Percentiles rank a stretch among this genome's conserved stretches.
Evolutionary conservation across 1,140 invertebrate genomes (phyloP).

Genomic region (Drosophila nigrodunni): DNA sequence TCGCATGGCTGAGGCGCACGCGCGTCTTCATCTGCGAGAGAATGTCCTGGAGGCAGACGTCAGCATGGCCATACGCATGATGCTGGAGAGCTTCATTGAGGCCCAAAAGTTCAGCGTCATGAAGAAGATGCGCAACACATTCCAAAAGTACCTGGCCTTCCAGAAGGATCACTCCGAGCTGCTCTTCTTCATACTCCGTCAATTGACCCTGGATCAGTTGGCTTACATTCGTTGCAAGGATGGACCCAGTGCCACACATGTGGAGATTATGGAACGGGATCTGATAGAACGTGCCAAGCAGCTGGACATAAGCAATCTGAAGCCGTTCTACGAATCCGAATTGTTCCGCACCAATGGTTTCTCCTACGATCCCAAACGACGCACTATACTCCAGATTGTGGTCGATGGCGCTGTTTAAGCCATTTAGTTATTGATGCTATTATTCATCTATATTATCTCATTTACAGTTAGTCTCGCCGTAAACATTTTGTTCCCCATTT

Average conservation of each 20-base stretch:
- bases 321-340: constrained; percentile 96
- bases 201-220: constrained; percentile 96
- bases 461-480: constrained; percentile 41
- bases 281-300: constrained; percentile 95
- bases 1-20: constrained; percentile 98
- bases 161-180: constrained; percentile 98
- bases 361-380: constrained; percentile 92
- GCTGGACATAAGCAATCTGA: constrained; percentile 95
- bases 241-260: constrained; percentile 89
- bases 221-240: constrained; percentile 94
- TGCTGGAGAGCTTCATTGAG: constrained; percentile 98
- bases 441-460: constrained; percentile 43
- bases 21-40: constrained; percentile 96
- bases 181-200: constrained; percentile 97
- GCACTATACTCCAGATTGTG: constrained; percentile 93
- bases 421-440: neutral
- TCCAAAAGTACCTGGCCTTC: constrained; percentile 96
- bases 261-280: constrained; percentile 97
- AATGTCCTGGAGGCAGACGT: constrained; percentile 98
- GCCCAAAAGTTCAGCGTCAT: constrained; percentile 99
- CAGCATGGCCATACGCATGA: constrained; percentile 98
- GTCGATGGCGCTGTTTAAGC: constrained; percentile 85
- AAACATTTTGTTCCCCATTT: constrained; percentile 46
- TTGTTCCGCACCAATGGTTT: constrained; percentile 97
- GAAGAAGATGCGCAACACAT: constrained; percentile 97